Conservation (phyloP, 2,797 vertebrate genomes). For the Hafferia zeledoni region DNA sequence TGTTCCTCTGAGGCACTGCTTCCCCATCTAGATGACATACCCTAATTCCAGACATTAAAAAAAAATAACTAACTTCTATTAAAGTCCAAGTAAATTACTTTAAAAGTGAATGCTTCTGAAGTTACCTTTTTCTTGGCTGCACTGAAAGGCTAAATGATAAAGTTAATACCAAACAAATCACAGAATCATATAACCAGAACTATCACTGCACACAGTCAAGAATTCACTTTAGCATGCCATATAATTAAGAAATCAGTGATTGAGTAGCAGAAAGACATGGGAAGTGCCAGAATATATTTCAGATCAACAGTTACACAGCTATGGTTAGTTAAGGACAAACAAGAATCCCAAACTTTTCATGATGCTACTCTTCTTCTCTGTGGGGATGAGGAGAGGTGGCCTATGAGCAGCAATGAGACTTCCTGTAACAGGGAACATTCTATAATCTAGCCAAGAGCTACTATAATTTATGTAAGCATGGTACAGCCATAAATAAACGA, state of each 20-base stretch:
- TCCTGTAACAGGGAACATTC: background rate
- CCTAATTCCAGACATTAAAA: background rate
- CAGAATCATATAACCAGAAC: background rate
- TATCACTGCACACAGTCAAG: background rate
- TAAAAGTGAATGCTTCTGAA: background rate
- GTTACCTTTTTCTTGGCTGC: background rate
- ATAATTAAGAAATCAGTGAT: background rate
- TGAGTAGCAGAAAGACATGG: background rate
- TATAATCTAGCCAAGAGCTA: background rate
- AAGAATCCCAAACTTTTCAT: background rate
- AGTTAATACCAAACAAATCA: background rate
- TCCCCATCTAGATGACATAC: background rate
- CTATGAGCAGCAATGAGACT: background rate
- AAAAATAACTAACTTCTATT: background rate
- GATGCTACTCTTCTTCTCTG: background rate
- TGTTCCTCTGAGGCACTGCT: background rate
- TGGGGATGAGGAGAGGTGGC: background rate
- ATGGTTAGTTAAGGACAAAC: background rate
- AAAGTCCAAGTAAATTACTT: background rate
- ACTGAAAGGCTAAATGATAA: background rate
- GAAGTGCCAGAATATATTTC: background rate
- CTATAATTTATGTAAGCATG: background rate
- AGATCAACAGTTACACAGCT: background rate
- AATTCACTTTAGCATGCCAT: background rate
- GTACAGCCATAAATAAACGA: background rate